Conservation (phyloP, 2,888 invertebrate genomes). For the Callyntrura sp. region DNA sequence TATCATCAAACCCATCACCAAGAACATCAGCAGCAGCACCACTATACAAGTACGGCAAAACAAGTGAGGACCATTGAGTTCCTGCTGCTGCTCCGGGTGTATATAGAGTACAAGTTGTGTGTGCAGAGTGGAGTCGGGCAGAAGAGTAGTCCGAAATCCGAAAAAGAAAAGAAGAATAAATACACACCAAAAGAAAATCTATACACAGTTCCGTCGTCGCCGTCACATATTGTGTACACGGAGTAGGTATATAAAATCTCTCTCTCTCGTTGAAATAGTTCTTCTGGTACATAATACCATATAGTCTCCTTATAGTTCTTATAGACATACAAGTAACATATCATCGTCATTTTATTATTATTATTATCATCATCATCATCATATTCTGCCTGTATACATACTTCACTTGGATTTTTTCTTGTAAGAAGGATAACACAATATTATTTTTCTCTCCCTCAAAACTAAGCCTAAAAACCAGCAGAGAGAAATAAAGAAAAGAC, state of each 20-base stretch:
- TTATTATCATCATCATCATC: constrained; percentile 8
- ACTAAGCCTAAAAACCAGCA: no score
- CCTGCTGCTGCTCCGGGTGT: no score
- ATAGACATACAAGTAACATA: constrained; percentile 2
- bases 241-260: background rate
- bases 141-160: constrained; percentile 40
- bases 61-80: no score
- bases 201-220: no score
- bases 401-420: no score
- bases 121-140: background rate
- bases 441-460: no score
- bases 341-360: constrained; percentile 29
- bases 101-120: no score
- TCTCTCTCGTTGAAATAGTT: background rate
- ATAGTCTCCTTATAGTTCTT: no score
- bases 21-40: constrained; percentile 14
- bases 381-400: background rate
- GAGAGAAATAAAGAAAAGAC: no score
- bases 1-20: constrained; percentile 54
- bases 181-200: background rate
- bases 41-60: no score
- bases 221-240: background rate
- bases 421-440: constrained; percentile 5
- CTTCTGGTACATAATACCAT: no score
- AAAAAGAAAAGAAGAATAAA: constrained; percentile 35